Percentiles rank a stretch among this genome's conserved stretches.
Conservation (phyloP, 1,140 invertebrate species). For the Aphelinus certus region DNA sequence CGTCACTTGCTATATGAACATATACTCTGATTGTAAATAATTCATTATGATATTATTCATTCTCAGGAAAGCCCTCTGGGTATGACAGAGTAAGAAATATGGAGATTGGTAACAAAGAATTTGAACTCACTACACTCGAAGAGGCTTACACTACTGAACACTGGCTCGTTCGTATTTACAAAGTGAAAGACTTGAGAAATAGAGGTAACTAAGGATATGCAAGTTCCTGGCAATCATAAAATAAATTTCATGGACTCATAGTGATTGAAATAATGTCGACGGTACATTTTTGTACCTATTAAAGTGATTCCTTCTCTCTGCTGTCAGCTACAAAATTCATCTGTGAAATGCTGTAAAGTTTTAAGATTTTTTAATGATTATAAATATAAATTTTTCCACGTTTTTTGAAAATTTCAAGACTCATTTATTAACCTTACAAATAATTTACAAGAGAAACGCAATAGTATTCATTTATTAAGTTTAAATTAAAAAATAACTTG, state of each 20-base stretch:
- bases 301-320: conserved; percentile 6
- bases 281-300: conserved; percentile 9
- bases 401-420: conserved; percentile 22
- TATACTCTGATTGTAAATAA: no score
- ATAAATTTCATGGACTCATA: no score
- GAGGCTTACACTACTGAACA: conserved; percentile 96
- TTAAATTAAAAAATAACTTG: conserved; percentile 35
- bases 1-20: no score
- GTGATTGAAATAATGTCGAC: neutral
- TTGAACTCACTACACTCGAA: conserved; percentile 90
- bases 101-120: conserved; percentile 95
- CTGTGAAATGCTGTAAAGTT: no score
- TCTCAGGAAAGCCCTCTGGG: conserved; percentile 81
- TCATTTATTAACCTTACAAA: conserved; percentile 16
- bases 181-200: conserved; percentile 90
- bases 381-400: neutral
- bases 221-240: conserved; percentile 3
- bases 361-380: neutral
- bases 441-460: neutral
- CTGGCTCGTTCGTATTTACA: conserved; percentile 95
- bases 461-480: conserved; percentile 15
- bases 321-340: no score
- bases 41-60: conserved; percentile 3
- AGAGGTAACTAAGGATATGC: conserved; percentile 68
- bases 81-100: conserved; percentile 91